phyloP scores from a whole-genome alignment of 1,140 invertebrate genomes.

The Drosophila azteca region DNA sequence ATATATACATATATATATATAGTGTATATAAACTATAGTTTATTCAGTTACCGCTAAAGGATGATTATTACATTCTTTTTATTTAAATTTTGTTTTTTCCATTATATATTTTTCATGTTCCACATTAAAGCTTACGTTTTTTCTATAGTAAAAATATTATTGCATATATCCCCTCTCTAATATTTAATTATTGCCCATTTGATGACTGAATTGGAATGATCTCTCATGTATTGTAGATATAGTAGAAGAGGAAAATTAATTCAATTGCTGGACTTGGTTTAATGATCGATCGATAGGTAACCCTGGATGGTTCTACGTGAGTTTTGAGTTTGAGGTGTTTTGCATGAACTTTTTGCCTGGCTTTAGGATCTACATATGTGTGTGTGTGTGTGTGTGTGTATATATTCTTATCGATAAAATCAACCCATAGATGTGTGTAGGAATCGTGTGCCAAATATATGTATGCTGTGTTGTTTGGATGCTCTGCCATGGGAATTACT shows the following conservation, averaged over 20 bases:
- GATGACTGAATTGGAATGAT: conserved; percentile 67
- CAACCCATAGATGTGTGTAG: conserved; percentile 30
- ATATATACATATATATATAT: conserved; percentile 41
- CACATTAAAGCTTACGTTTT: conserved; percentile 69
- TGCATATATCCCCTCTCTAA: conserved; percentile 54
- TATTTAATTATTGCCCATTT: conserved; percentile 66
- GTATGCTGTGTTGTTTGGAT: conserved; percentile 11
- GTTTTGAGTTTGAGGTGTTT: conserved; percentile 60
- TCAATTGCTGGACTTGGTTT: conserved; percentile 20
- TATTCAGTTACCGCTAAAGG: conserved; percentile 66
- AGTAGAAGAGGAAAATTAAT: conserved; percentile 42
- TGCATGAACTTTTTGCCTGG: conserved; percentile 63
- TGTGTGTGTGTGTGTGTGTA: conserved; percentile 16
- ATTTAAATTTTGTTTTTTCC: conserved; percentile 36
- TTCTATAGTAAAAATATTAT: conserved; percentile 55
- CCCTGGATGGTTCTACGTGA: conserved; percentile 41
- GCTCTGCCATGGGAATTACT: conserved; percentile 26
- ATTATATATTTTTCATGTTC: conserved; percentile 36
- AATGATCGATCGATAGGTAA: neutral
- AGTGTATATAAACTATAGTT: conserved; percentile 58
- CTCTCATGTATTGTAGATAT: conserved; percentile 24
- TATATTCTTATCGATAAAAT: neutral
- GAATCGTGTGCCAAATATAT: conserved; percentile 36
- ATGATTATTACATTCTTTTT: conserved; percentile 61
- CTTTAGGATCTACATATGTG: conserved; percentile 36